These are phyloP conservation scores for Caenorhabditis imperialis DNA, from an alignment of 2,888 invertebrate species.

Conservation along the genomic window DNA sequence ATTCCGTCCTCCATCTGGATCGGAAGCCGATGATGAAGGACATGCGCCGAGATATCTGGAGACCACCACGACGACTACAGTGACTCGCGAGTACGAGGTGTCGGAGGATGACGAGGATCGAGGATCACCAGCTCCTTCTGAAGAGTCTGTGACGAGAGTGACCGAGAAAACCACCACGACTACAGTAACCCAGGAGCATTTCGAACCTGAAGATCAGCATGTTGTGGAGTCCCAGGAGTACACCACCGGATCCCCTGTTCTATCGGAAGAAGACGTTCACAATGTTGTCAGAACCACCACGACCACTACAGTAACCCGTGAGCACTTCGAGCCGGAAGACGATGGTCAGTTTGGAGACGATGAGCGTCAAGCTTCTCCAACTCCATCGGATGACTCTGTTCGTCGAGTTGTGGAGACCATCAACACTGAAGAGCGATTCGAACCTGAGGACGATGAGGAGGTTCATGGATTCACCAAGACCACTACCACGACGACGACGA, in stretches of 20 bases:
- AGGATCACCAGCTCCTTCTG: slow-evolving; percentile 23
- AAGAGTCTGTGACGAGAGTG: slow-evolving; percentile 16
- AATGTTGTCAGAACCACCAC: slow-evolving; percentile 9
- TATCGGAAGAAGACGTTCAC: not conserved
- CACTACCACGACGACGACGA: slow-evolving; percentile 32
- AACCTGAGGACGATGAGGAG: slow-evolving; percentile 5
- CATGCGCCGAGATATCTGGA: slow-evolving; percentile 34
- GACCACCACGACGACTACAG: slow-evolving; percentile 40
- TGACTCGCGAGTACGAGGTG: slow-evolving; percentile 38
- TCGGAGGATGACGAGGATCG: slow-evolving; percentile 29
- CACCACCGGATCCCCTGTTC: not conserved
- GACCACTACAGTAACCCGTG: slow-evolving; percentile 12
- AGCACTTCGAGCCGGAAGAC: slow-evolving; percentile 21
- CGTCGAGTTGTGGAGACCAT: slow-evolving; percentile 23
- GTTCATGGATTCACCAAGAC: slow-evolving; percentile 19
- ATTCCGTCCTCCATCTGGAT: slow-evolving; percentile 34
- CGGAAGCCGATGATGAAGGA: slow-evolving; percentile 41
- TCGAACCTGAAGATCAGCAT: slow-evolving; percentile 23
- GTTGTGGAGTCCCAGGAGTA: too few species aligned
- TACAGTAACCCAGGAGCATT: slow-evolving; percentile 37
- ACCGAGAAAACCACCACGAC: slow-evolving; percentile 49
- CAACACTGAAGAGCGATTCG: slow-evolving; percentile 21
- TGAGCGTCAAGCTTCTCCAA: slow-evolving; percentile 24
- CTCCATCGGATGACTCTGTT: slow-evolving; percentile 15
- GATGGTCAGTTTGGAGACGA: not conserved